These are phyloP conservation scores for Melitaea athalia DNA, from an alignment of 2,888 invertebrate genomes.

Conservation along the genomic window DNA sequence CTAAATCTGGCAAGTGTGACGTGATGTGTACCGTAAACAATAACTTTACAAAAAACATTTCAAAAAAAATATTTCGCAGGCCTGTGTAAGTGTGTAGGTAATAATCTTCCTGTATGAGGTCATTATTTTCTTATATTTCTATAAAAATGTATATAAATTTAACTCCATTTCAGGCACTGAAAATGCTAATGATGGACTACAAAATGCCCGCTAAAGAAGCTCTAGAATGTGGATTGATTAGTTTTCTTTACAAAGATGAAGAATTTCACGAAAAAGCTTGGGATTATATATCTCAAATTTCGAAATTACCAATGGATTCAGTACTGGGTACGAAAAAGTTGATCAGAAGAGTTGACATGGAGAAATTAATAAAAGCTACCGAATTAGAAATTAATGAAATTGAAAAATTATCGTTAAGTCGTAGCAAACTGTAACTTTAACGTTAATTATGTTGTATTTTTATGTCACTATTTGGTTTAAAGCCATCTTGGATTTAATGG, in stretches of 20 bases:
- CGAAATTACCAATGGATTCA: conserved; percentile 80
- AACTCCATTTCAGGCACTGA: conserved; percentile 71
- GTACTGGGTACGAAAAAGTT: conserved; percentile 87
- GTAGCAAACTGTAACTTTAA: conserved; percentile 48
- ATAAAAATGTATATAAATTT: background rate
- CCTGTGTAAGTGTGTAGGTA: too few relatives aligned
- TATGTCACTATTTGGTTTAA: too few relatives aligned
- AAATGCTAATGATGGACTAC: conserved; percentile 86
- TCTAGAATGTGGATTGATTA: conserved; percentile 87
- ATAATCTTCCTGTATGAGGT: too few relatives aligned
- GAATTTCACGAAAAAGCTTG: conserved; percentile 83
- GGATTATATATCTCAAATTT: conserved; percentile 79
- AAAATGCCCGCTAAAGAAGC: conserved; percentile 92
- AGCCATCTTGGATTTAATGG: too few relatives aligned
- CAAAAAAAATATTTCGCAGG: too few relatives aligned
- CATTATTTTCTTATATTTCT: too few relatives aligned
- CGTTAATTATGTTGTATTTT: background rate
- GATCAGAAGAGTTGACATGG: conserved; percentile 82
- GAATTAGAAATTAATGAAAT: conserved; percentile 86
- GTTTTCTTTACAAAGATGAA: conserved; percentile 87
- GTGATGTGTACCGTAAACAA: too few relatives aligned
- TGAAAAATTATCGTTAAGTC: background rate
- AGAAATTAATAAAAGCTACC: conserved; percentile 85
- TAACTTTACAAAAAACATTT: too few relatives aligned
- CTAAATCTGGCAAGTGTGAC: too few relatives aligned